Base-by-base conservation (phyloP, 1,140 invertebrate genomes). In the Drosophila kurseongensis region DNA sequence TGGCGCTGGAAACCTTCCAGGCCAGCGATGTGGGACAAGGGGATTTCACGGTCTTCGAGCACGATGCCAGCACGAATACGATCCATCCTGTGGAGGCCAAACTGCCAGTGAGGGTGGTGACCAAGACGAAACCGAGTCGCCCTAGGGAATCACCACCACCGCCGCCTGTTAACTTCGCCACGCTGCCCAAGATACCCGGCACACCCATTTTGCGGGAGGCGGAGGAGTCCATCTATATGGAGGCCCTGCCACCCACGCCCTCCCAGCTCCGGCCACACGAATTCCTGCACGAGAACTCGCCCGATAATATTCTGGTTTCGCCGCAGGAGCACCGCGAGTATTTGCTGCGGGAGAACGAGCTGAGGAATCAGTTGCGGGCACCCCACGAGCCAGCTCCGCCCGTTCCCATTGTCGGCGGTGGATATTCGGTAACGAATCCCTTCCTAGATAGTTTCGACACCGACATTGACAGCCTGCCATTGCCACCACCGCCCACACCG, bases 21-120 rank as follows among this genome's bases (percentile, higher is more conserved):
- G 80, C 77, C 63, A 82, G 62, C 18, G 91, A 92, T 62, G 81
- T 92, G 50, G 91, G 90, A 0, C 84, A 92, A 10, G 91, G 91
- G 8, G 91, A 92, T 56, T 92, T 92, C 52, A 74, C 91, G 0
- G 90, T 92, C 13, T 92, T 91, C 61, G 91, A 92, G 52, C 91
- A 92, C 58, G 90, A 92, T 59, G 76, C 74, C 18, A 84, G 62
- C 54, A 92, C 91, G 16, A 92, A 92, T 29, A 89, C 86, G 16
- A 91, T 92, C 41, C 88, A 91, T 38, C 73, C 76, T 18, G 67
- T 89, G 50, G 54, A 44, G 14, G 54, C 78, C 32, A 92, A 86
- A 40, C 13, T 92, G 38, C 88, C 88, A 0, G 76, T 83, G 27
- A 67, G 83, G 12, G 57, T 88, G 4, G 18, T 18, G 6, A 52